These are phyloP conservation scores for Dromas ardeola DNA, from an alignment of 2,113 vertebrate genomes.

Conservation along the genomic window DNA sequence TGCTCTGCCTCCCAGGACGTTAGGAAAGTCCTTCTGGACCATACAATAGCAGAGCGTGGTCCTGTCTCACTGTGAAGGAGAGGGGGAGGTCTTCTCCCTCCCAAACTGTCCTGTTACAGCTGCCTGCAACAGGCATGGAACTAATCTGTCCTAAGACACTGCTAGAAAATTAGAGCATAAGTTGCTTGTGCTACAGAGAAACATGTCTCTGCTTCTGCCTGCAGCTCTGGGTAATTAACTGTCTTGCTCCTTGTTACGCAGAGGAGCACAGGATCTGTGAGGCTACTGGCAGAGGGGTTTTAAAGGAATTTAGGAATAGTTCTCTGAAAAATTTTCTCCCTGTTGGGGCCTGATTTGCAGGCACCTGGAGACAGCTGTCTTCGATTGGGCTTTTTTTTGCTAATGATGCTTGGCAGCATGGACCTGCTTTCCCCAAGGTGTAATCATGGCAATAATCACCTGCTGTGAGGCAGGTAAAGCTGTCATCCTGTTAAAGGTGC, in stretches of 20 bases:
- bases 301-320: background rate
- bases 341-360: background rate
- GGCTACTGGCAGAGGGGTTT: background rate
- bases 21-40: background rate
- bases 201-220: background rate
- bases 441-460: background rate
- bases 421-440: background rate
- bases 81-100: background rate
- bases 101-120: background rate
- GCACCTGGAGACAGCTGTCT: background rate
- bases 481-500: background rate
- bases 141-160: background rate
- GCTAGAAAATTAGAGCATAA: background rate
- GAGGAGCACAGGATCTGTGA: background rate
- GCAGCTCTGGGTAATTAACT: background rate
- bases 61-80: background rate
- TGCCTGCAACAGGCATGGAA: background rate
- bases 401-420: background rate
- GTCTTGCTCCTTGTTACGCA: background rate
- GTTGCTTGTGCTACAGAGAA: background rate
- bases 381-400: accelerated
- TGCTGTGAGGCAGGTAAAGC: background rate
- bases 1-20: background rate
- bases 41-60: background rate
- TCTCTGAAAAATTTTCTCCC: background rate